Base-by-base conservation (phyloP, 1,140 invertebrate genomes). In the Scaptomyza hsui region DNA sequence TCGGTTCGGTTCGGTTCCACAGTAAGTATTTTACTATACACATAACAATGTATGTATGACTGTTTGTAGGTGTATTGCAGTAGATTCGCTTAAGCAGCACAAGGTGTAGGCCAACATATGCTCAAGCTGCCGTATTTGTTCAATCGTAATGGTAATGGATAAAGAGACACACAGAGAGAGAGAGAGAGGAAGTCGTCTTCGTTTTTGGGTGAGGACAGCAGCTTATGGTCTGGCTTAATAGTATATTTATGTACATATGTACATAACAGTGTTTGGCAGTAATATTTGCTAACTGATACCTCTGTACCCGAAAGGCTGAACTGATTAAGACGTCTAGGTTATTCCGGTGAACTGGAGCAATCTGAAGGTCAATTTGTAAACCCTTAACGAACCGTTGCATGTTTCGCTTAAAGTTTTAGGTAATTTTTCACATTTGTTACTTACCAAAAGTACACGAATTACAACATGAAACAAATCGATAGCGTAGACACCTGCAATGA, bases 381-480 rank as follows among this genome's bases (percentile, higher is more conserved):
- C 3, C 10, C 3, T n/a, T n/a, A n/a, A n/a, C 4, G n/a, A n/a
- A 37, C 12, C 9, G 32, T 37, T n/a, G 2, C 2, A 37, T n/a
- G 12, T 12, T 37, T 4, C 1, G 24, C 3, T 49, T 49, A 2
- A 32, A 49, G 3, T 16, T 16, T 10, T 19, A 12, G 35, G 37
- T 12, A 42, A 9, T 42, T 21, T n/a, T 12, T 1, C 32, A 12
- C 0, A 37, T 37, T 26, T 41, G 35, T 19, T 60, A 85, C 81
- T 85, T 80, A 85, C 80, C 81, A 48, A 85, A 85, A 85, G 69
- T 86, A 69, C 77, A 77, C 77, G 76, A 85, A 79, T 85, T 85
- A 85, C 81, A 85, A 85, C 80, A 85, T 85, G 76, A 85, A 85
- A 85, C 56, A 80, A 74, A 68, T 80, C 80, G 72, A 86, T 80